phyloP scores from a whole-genome alignment of 2,113 vertebrate species.

The Phodopus roborovskii region DNA sequence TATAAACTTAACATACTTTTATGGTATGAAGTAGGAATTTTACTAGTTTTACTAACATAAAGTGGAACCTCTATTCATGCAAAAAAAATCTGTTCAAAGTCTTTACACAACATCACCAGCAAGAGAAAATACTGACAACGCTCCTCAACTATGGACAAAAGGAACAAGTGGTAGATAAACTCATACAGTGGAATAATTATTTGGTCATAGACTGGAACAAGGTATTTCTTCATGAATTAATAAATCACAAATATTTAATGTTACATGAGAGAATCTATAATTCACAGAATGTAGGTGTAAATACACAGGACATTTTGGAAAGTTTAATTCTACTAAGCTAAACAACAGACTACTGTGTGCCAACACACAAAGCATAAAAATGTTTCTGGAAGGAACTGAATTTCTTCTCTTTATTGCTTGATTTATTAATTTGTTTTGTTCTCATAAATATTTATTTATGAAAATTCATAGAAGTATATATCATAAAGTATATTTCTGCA shows the following conservation, averaged over 20 bases:
- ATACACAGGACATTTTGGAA: neutral
- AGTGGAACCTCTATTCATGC: neutral
- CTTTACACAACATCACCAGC: neutral
- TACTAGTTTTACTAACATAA: neutral
- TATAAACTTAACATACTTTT: slow-evolving; percentile 2
- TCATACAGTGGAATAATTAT: neutral
- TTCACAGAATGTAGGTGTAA: neutral
- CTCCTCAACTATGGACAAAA: neutral
- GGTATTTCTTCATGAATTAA: neutral
- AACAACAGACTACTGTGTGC: neutral
- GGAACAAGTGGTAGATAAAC: neutral
- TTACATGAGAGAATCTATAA: neutral
- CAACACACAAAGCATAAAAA: neutral
- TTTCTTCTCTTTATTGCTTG: neutral
- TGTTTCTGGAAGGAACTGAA: neutral
- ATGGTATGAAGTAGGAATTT: neutral
- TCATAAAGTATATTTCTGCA: neutral
- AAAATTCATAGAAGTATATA: neutral
- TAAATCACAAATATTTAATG: neutral
- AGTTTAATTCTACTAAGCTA: neutral
- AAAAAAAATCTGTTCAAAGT: neutral
- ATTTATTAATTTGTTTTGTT: neutral
- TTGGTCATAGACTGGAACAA: neutral
- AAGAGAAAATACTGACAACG: neutral
- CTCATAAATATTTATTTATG: neutral